Evolutionary conservation across 35 echinoderm and acorn worm genomes (phyloP).

Genomic region (Ophiothrix spiculata): DNA sequence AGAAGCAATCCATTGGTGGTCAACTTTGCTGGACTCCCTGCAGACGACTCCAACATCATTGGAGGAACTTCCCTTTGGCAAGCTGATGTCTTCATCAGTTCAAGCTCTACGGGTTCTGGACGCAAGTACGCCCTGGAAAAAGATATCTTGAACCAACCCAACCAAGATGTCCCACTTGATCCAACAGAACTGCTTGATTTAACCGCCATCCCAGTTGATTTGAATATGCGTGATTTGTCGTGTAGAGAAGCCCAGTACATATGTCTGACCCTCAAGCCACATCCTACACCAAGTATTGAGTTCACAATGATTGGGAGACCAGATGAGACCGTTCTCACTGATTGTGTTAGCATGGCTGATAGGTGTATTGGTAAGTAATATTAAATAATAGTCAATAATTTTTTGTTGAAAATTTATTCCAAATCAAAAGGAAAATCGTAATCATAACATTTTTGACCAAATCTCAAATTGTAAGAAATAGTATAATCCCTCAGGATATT

Average conservation of each 20-base stretch:
- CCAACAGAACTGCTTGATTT: conserved; percentile 32
- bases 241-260: conserved; percentile 64
- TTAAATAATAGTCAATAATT: not conserved
- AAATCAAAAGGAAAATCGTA: no score
- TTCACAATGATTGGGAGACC: conserved; percentile 57
- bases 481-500: no score
- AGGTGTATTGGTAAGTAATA: conserved; percentile 59
- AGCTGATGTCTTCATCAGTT: conserved; percentile 36
- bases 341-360: conserved; percentile 51
- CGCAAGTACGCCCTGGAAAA: conserved; percentile 20
- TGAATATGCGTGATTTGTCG: conserved; percentile 53
- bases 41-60: conserved; percentile 22
- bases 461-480: no score
- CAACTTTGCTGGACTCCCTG: conserved; percentile 21
- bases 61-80: conserved; percentile 59
- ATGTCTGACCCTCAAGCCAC: conserved; percentile 55
- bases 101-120: conserved; percentile 41
- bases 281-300: conserved; percentile 38
- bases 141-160: conserved; percentile 34
- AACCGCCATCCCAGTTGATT: conserved; percentile 12
- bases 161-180: conserved; percentile 27
- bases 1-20: conserved; percentile 36
- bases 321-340: conserved; percentile 44
- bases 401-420: not conserved
- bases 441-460: no score